phyloP scores from a whole-genome alignment of 2,888 invertebrate species.

The Idaea aversata region DNA sequence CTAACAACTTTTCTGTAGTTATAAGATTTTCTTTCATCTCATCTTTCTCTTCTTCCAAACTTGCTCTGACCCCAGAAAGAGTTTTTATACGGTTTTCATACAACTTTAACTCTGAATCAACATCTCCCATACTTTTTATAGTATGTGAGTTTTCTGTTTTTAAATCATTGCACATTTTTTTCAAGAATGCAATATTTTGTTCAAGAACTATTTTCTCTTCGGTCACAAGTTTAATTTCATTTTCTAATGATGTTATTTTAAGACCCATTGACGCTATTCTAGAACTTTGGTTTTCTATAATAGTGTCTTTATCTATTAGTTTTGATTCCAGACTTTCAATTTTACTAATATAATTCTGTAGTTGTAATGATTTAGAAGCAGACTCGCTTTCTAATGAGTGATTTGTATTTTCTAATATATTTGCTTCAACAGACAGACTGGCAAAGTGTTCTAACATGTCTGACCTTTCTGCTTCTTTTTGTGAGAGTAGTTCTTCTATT shows the following conservation, averaged over 20 bases:
- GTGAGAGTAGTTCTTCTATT: constrained; percentile 87
- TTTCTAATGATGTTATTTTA: constrained; percentile 63
- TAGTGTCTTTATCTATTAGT: constrained; percentile 69
- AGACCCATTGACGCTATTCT: constrained; percentile 62
- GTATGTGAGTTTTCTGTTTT: constrained; percentile 51
- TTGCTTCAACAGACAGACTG: constrained; percentile 88
- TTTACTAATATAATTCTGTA: constrained; percentile 71
- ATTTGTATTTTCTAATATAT: constrained; percentile 88
- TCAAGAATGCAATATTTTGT: constrained; percentile 66
- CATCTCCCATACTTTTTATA: constrained; percentile 45
- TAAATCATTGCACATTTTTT: constrained; percentile 68
- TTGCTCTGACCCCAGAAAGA: constrained; percentile 78
- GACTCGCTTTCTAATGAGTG: constrained; percentile 89
- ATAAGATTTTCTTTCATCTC: constrained; percentile 79
- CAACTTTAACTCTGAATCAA: constrained; percentile 66
- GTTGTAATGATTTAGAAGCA: constrained; percentile 82
- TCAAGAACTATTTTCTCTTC: constrained; percentile 69
- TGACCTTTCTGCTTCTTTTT: constrained; percentile 88
- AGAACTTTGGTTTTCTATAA: constrained; percentile 63
- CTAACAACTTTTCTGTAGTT: constrained; percentile 82
- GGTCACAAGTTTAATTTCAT: constrained; percentile 65
- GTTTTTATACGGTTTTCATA: constrained; percentile 72
- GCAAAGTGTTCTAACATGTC: constrained; percentile 91
- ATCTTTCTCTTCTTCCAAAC: constrained; percentile 83
- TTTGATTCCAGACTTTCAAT: constrained; percentile 83